These are phyloP conservation scores for Strigamia maritima DNA, from an alignment of 2,888 invertebrate genomes.

Conservation along the genomic window DNA sequence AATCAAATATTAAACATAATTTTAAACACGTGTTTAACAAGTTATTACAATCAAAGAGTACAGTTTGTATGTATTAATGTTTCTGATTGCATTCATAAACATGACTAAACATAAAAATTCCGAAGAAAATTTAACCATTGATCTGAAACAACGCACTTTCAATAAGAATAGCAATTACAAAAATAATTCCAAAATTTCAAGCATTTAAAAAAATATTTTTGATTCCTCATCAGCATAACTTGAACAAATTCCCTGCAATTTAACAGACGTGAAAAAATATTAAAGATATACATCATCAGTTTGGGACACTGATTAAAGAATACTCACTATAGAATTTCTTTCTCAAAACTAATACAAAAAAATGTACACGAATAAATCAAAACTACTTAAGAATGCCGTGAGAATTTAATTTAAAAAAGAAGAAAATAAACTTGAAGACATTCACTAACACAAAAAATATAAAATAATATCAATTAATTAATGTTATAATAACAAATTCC, in stretches of 20 bases:
- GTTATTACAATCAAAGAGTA: neutral
- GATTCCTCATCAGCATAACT: constrained; percentile 38
- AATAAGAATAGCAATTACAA: neutral
- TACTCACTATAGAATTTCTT: neutral
- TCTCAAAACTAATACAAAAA: neutral
- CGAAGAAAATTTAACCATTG: neutral
- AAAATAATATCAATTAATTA: neutral
- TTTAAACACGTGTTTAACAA: neutral
- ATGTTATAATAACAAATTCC: constrained; percentile 5
- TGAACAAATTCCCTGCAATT: constrained; percentile 38
- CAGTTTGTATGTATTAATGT: neutral
- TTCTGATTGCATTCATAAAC: neutral
- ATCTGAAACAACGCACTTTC: constrained; percentile 5
- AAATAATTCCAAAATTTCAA: neutral
- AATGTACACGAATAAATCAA: neutral
- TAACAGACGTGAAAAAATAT: neutral
- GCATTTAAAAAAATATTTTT: constrained; percentile 32
- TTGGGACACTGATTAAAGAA: neutral
- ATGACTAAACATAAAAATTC: neutral
- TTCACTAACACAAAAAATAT: constrained; percentile 8
- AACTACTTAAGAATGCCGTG: neutral
- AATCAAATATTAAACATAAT: neutral
- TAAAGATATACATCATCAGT: constrained; percentile 9
- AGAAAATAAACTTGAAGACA: neutral
- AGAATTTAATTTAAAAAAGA: neutral